Evolutionary conservation across 2,797 vertebrate genomes (phyloP).

Genomic region (Malurus splendens): DNA sequence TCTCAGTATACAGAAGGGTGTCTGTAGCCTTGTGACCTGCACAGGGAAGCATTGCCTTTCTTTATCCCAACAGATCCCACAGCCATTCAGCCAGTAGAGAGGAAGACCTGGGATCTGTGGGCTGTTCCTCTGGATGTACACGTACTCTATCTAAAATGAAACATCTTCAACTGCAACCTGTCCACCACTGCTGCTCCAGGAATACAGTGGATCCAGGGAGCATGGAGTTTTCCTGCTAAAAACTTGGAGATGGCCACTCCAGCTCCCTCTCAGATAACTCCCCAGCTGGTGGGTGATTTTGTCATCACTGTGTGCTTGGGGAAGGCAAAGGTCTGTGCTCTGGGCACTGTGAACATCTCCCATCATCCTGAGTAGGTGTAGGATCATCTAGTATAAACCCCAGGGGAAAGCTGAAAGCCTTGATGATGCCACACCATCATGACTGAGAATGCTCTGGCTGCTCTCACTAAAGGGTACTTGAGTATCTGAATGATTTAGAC

Average conservation of each 20-base stretch:
- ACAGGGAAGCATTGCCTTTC: neutral
- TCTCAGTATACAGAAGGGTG: neutral
- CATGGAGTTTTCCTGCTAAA: neutral
- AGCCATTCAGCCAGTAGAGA: neutral
- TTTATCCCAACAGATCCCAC: neutral
- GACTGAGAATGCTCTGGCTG: neutral
- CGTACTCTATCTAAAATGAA: fast-evolving
- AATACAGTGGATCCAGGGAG: neutral
- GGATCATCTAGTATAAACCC: neutral
- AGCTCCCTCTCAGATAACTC: neutral
- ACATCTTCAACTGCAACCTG: neutral
- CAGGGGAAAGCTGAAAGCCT: neutral
- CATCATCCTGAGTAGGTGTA: neutral
- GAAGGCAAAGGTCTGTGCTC: neutral
- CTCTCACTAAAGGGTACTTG: fast-evolving
- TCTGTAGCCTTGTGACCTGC: neutral
- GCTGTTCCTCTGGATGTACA: neutral
- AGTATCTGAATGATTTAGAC: neutral
- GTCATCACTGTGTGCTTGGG: neutral
- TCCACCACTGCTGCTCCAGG: neutral
- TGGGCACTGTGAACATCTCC: neutral
- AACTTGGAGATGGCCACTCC: too few relatives aligned
- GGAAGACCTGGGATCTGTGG: neutral
- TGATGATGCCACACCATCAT: too few relatives aligned
- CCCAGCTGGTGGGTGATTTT: neutral